Conservation (phyloP, 2,113 vertebrate genomes). For the Strix aluco region DNA sequence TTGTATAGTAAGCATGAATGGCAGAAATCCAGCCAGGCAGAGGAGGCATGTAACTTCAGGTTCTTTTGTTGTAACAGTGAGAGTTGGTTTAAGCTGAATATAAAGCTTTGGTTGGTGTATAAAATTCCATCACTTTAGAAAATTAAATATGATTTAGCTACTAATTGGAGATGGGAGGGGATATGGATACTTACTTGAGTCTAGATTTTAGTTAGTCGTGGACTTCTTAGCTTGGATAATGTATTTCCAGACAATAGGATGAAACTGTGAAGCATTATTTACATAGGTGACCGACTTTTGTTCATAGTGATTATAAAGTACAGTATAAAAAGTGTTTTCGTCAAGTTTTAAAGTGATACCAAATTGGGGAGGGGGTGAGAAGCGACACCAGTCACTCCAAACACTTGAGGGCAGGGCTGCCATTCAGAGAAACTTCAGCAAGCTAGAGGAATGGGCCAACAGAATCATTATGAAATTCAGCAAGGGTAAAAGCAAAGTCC, state of each 20-base stretch:
- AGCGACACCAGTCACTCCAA: rapidly evolving
- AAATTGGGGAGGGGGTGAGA: rapidly evolving
- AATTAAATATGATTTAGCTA: neutral
- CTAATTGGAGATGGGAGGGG: neutral
- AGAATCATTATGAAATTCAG: neutral
- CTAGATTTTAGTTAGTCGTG: neutral
- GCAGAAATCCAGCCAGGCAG: conserved; percentile 29
- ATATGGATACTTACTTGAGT: neutral
- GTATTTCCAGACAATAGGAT: neutral
- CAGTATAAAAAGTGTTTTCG: neutral
- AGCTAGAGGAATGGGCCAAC: neutral
- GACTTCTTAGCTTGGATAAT: neutral
- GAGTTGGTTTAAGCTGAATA: neutral
- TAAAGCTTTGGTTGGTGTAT: conserved; percentile 14
- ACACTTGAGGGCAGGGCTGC: neutral
- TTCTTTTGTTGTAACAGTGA: conserved; percentile 40
- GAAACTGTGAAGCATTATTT: neutral
- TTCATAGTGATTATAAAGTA: neutral
- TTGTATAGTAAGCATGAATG: conserved; percentile 33
- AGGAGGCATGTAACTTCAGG: conserved; percentile 13
- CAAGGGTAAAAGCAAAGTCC: neutral
- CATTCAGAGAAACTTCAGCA: neutral
- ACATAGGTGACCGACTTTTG: neutral
- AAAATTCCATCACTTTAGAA: neutral
- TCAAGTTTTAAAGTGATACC: neutral